phyloP scores from a whole-genome alignment of 1,140 invertebrate genomes.

The Brevipalpus yothersi region DNA sequence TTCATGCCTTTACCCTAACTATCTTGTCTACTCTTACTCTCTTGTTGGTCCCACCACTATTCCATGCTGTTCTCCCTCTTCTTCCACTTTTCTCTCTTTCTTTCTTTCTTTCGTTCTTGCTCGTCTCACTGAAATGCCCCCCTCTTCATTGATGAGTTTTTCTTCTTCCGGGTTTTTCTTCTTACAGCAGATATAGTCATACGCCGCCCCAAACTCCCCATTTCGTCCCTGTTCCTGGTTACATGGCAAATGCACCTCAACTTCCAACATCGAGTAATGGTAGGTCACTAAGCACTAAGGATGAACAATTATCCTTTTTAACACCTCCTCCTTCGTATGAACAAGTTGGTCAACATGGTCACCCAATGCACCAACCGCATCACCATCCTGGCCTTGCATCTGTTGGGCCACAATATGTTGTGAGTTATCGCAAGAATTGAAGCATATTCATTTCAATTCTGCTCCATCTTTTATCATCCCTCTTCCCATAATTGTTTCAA shows the following conservation, averaged over 20 bases:
- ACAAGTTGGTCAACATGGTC: constrained; percentile 5
- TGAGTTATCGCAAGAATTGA: constrained; percentile 2
- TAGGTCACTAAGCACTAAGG: background rate
- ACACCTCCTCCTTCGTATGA: constrained; percentile 10
- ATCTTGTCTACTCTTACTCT: too few relatives aligned
- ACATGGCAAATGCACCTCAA: constrained; percentile 4
- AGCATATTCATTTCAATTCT: background rate
- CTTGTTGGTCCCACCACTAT: too few relatives aligned
- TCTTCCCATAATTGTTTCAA: background rate
- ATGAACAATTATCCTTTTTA: constrained; percentile 10
- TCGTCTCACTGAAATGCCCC: too few relatives aligned
- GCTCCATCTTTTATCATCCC: background rate
- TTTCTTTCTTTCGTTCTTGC: too few relatives aligned
- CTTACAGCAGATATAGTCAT: constrained; percentile 18
- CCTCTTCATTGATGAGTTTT: too few relatives aligned
- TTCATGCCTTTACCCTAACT: too few relatives aligned
- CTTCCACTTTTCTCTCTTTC: too few relatives aligned
- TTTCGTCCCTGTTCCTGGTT: constrained; percentile 19
- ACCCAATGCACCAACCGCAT: background rate
- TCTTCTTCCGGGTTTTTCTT: too few relatives aligned
- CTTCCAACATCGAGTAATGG: background rate
- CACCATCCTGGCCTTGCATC: constrained; percentile 4
- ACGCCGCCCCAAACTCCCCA: constrained; percentile 23
- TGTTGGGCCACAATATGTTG: constrained; percentile 2
- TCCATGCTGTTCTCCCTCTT: too few relatives aligned